Conservation (phyloP, 2,888 invertebrate genomes). For the Dryobotodes eremita region DNA sequence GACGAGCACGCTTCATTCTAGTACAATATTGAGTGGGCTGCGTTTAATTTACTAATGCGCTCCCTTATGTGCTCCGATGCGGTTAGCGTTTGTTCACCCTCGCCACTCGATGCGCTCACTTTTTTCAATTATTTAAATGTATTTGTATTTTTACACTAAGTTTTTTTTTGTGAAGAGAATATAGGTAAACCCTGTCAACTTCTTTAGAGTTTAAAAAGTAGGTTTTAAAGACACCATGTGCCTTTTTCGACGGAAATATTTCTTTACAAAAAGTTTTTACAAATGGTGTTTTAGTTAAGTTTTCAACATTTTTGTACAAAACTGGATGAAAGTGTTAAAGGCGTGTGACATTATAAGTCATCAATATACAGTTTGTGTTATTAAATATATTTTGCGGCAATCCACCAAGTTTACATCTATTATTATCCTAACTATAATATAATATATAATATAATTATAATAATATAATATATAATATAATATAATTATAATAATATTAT, state of each 20-base stretch:
- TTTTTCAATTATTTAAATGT: conserved; percentile 20
- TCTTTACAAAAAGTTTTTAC: background rate
- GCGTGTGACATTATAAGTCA: background rate
- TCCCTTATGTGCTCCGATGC: conserved; percentile 31
- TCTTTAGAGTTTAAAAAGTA: background rate
- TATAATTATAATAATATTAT: too few relatives aligned
- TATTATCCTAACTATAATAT: too few relatives aligned
- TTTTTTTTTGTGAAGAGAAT: background rate
- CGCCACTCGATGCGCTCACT: conserved; percentile 11
- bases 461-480: too few relatives aligned
- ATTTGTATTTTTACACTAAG: background rate
- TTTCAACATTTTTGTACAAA: background rate
- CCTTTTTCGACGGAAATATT: too few relatives aligned
- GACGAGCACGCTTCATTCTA: conserved; percentile 20
- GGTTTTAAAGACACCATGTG: background rate
- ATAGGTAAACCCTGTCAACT: background rate
- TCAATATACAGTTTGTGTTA: background rate
- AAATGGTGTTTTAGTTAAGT: background rate
- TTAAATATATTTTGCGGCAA: conserved; percentile 16
- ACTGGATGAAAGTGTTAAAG: background rate
- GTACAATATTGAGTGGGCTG: conserved; percentile 46
- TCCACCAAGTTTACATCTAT: conserved; percentile 5
- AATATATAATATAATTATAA: too few relatives aligned
- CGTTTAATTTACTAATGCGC: conserved; percentile 70
- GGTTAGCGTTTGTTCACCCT: conserved; percentile 50